Conservation (phyloP, 2,888 invertebrate species). For the Lasiommata megera region DNA sequence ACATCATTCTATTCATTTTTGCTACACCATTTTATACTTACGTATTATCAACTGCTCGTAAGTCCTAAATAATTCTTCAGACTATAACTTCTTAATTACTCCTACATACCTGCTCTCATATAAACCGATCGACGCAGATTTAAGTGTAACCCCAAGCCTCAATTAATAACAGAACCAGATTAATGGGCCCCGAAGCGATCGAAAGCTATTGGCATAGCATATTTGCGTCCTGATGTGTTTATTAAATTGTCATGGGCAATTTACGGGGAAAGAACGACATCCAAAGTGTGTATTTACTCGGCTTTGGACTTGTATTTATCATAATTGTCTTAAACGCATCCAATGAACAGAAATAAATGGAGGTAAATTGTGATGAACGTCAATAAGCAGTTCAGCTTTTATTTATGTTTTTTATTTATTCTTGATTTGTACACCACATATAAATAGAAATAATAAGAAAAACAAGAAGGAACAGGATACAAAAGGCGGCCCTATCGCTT, state of each 20-base stretch:
- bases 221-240: conserved; percentile 72
- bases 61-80: too few species aligned
- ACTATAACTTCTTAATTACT: too few species aligned
- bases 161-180: conserved; percentile 63
- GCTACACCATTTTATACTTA: too few species aligned
- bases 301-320: conserved; percentile 23
- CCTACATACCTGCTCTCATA: neutral
- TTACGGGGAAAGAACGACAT: conserved; percentile 50
- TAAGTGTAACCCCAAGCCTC: too few species aligned
- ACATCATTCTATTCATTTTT: too few species aligned
- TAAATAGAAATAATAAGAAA: too few species aligned
- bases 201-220: conserved; percentile 66
- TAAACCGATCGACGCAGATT: conserved; percentile 16
- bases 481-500: too few species aligned
- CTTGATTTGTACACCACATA: too few species aligned
- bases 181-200: conserved; percentile 64
- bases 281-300: conserved; percentile 15
- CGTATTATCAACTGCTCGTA: too few species aligned
- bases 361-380: conserved; percentile 16
- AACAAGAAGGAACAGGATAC: too few species aligned
- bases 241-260: conserved; percentile 75
- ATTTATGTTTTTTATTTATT: too few species aligned
- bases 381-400: conserved; percentile 8
- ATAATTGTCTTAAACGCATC: conserved; percentile 29
- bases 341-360: conserved; percentile 23